These are phyloP conservation scores for Megaustenia siamemsis DNA, from an alignment of 2,888 invertebrate genomes.

Conservation along the genomic window DNA sequence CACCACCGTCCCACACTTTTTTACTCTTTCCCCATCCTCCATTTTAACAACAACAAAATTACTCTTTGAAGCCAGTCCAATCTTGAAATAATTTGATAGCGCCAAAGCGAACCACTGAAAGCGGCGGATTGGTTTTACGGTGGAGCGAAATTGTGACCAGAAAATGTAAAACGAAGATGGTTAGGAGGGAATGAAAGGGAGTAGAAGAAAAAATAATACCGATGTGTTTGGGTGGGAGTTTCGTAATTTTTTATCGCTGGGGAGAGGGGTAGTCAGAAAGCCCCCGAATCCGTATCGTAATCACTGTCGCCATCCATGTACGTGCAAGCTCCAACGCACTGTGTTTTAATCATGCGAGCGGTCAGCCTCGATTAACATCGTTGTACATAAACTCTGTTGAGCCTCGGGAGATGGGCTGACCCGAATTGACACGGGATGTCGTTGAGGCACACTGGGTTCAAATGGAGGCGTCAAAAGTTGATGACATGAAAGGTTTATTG, in stretches of 20 bases:
- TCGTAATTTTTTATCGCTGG: neutral
- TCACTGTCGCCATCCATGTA: slow-evolving; percentile 41
- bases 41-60: too few relatives aligned
- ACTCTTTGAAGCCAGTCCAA: slow-evolving; percentile 30
- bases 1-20: too few relatives aligned
- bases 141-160: neutral
- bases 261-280: neutral
- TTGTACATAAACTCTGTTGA: slow-evolving; percentile 33
- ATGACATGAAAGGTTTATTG: slow-evolving; percentile 41
- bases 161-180: slow-evolving; percentile 13
- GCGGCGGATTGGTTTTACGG: neutral
- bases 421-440: slow-evolving; percentile 32
- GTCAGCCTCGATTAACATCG: slow-evolving; percentile 31
- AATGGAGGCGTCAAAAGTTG: slow-evolving; percentile 40
- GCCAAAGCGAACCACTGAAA: neutral
- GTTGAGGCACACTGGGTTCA: slow-evolving; percentile 31
- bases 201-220: too few relatives aligned
- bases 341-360: slow-evolving; percentile 37
- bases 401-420: neutral
- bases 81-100: slow-evolving; percentile 16
- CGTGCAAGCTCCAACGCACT: slow-evolving; percentile 30
- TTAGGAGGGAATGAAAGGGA: neutral
- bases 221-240: neutral
- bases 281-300: slow-evolving; percentile 21
- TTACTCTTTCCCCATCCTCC: too few relatives aligned